Evolutionary conservation across 2,113 vertebrate species (phyloP).

Genomic region (Pleuronectes platessa): DNA sequence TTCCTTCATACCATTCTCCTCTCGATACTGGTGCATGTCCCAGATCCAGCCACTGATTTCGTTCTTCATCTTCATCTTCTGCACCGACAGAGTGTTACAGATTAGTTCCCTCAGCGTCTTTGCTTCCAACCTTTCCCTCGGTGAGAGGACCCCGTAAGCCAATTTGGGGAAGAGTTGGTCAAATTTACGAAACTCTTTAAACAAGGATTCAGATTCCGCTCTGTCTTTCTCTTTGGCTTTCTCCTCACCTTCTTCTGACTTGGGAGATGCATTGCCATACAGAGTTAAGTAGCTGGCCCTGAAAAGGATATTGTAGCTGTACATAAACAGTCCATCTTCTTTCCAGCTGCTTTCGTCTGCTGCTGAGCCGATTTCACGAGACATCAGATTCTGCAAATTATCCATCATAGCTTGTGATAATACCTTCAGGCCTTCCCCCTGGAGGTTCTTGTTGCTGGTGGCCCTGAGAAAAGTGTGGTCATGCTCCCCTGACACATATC

Average conservation of each 20-base stretch:
- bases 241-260: slow-evolving; percentile 39
- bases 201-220: slow-evolving; percentile 82
- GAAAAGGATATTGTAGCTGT: slow-evolving; percentile 89
- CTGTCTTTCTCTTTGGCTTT: slow-evolving; percentile 79
- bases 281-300: slow-evolving; percentile 89
- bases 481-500: neutral
- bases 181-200: slow-evolving; percentile 82
- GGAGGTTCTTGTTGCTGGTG: slow-evolving; percentile 84
- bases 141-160: slow-evolving; percentile 82
- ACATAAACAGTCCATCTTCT: slow-evolving; percentile 86
- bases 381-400: slow-evolving; percentile 85
- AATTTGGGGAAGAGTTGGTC: slow-evolving; percentile 89
- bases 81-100: slow-evolving; percentile 82
- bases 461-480: slow-evolving; percentile 39
- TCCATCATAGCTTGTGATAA: slow-evolving; percentile 87
- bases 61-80: slow-evolving; percentile 77
- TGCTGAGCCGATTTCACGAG: slow-evolving; percentile 55
- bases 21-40: slow-evolving; percentile 75
- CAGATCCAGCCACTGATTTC: slow-evolving; percentile 88
- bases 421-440: slow-evolving; percentile 83
- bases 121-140: slow-evolving; percentile 80
- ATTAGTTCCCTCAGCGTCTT: slow-evolving; percentile 82
- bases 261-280: slow-evolving; percentile 80
- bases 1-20: slow-evolving; percentile 67
- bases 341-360: slow-evolving; percentile 74